These are phyloP conservation scores for Glandiceps talaboti DNA, from an alignment of 53 echinoderm and acorn worm species.

Conservation along the genomic window DNA sequence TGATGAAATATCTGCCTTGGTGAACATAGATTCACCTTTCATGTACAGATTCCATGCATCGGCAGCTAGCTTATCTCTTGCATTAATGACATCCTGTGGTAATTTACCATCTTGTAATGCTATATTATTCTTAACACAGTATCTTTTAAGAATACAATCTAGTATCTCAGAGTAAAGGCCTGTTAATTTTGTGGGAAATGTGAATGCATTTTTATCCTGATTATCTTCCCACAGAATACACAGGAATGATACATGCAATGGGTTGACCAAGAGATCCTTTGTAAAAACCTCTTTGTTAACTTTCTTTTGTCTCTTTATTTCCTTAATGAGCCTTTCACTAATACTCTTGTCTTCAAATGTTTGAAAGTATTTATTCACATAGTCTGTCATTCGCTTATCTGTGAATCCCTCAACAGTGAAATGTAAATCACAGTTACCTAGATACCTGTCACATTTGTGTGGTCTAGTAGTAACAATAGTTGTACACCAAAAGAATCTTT, in stretches of 20 bases:
- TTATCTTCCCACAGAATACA: not conserved
- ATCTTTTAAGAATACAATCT: not conserved
- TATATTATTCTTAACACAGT: not conserved
- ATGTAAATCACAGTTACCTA: not conserved
- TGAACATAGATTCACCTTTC: not conserved
- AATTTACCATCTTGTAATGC: not conserved
- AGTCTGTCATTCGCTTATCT: not conserved
- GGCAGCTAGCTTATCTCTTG: not conserved
- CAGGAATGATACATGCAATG: not conserved
- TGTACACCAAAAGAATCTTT: not conserved
- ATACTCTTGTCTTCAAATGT: not conserved
- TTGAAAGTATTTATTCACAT: not conserved
- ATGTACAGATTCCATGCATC: not conserved
- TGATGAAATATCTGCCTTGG: not conserved
- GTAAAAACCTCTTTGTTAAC: not conserved
- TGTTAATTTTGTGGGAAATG: not conserved
- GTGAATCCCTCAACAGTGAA: not conserved
- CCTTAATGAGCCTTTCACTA: not conserved
- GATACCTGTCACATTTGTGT: not conserved
- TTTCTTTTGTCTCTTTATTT: not conserved
- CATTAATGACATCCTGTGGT: not conserved
- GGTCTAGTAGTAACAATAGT: not conserved
- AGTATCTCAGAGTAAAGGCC: not conserved
- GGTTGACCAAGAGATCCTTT: not conserved
- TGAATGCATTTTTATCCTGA: not conserved